Conservation (phyloP, 2,797 vertebrate genomes). For the Allobates femoralis region DNA sequence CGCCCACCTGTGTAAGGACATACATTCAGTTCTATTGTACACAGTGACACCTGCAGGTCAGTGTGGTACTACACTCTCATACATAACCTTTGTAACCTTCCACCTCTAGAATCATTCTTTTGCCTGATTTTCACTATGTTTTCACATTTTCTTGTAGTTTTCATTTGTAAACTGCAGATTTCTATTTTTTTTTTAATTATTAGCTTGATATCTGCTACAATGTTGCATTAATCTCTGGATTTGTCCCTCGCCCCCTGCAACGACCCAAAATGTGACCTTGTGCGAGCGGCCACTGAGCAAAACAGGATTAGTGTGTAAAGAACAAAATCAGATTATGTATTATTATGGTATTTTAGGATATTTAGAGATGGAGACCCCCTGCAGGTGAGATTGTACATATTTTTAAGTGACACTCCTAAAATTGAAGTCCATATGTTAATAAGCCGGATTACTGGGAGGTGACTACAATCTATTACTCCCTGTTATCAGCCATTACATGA, state of each 20-base stretch:
- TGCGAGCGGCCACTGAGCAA: background rate
- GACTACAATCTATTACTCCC: too few species aligned
- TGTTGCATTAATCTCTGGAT: background rate
- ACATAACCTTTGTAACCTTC: background rate
- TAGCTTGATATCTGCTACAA: background rate
- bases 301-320: constrained; percentile 32
- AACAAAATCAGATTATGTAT: constrained; percentile 14
- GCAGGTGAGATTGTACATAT: too few species aligned
- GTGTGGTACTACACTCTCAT: background rate
- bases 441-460: too few species aligned
- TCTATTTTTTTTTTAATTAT: background rate
- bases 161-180: background rate
- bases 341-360: background rate
- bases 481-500: too few species aligned
- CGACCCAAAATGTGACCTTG: constrained; percentile 11
- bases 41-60: constrained; percentile 2
- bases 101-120: background rate
- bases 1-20: background rate
- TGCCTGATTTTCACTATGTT: background rate
- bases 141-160: background rate
- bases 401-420: background rate
- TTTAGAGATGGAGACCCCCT: background rate
- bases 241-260: too few species aligned
- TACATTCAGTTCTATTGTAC: background rate
- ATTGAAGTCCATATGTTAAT: too few species aligned